phyloP scores from a whole-genome alignment of 2,113 vertebrate genomes.

The Menidia beryllina region DNA sequence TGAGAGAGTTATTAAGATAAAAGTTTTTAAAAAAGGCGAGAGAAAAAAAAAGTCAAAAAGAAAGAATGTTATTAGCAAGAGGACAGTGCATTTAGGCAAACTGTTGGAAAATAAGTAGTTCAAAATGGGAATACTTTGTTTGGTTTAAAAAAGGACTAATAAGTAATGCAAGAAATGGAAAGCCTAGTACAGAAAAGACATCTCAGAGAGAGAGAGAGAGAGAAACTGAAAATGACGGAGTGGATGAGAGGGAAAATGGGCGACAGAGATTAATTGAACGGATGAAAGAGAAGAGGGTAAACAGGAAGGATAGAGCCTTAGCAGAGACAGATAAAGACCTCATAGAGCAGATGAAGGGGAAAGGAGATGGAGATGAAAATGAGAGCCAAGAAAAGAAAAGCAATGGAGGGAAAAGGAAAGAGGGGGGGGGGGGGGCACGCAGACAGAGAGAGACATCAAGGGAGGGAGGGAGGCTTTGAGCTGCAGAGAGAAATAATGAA shows the following conservation, averaged over 20 bases:
- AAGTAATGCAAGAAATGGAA: slow-evolving; percentile 13
- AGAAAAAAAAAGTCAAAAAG: slow-evolving; percentile 9
- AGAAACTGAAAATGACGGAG: slow-evolving; percentile 22
- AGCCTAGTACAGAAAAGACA: neutral
- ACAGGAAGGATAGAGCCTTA: slow-evolving; percentile 71
- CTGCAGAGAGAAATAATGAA: slow-evolving; percentile 76
- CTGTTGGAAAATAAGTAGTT: slow-evolving; percentile 13
- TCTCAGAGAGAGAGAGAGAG: neutral
- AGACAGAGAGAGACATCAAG: slow-evolving; percentile 61
- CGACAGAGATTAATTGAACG: slow-evolving; percentile 65
- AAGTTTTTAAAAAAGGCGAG: slow-evolving; percentile 9
- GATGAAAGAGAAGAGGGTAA: slow-evolving; percentile 73
- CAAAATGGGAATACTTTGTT: slow-evolving; percentile 29
- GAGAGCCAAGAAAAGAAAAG: slow-evolving; percentile 60
- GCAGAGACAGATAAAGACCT: slow-evolving; percentile 72
- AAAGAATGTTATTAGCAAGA: slow-evolving; percentile 6
- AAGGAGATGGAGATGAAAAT: slow-evolving; percentile 50
- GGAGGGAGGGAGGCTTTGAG: slow-evolving; percentile 65
- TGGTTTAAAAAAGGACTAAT: slow-evolving; percentile 37
- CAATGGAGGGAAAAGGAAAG: slow-evolving; percentile 27
- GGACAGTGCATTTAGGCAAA: slow-evolving; percentile 16
- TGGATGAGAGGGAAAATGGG: slow-evolving; percentile 50
- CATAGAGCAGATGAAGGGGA: slow-evolving; percentile 50
- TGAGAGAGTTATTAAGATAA: slow-evolving; percentile 11
- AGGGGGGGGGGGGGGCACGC: slow-evolving; percentile 20